Conservation (phyloP, 2,797 vertebrate genomes). For the Malacoctenus gilli region DNA sequence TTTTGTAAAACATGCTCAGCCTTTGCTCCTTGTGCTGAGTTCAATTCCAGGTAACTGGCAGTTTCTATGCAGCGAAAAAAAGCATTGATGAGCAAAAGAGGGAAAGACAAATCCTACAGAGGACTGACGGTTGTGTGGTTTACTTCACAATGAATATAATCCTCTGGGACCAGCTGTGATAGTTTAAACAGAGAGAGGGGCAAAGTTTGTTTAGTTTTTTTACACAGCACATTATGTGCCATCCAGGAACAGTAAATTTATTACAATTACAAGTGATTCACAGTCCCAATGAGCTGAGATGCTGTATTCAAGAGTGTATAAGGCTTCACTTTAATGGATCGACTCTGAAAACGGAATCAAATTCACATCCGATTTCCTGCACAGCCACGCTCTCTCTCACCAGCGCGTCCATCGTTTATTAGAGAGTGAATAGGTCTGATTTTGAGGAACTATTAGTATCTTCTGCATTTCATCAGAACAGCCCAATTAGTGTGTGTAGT, state of each 20-base stretch:
- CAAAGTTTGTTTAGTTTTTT: no score
- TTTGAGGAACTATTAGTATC: slow-evolving; percentile 46
- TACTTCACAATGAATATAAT: no score
- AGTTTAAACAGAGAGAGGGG: no score
- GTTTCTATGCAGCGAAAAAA: neutral
- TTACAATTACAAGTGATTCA: neutral
- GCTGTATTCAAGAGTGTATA: neutral
- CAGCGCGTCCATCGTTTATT: slow-evolving; percentile 33
- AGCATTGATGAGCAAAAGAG: no score
- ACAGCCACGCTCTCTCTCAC: neutral
- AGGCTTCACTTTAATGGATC: no score
- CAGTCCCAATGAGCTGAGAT: neutral
- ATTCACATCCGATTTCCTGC: slow-evolving; percentile 16
- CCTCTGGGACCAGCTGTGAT: no score
- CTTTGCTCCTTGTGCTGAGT: no score
- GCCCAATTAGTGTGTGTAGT: slow-evolving; percentile 67
- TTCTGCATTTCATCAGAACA: slow-evolving; percentile 51
- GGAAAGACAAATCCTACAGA: no score
- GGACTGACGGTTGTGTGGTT: no score
- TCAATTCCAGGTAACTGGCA: neutral
- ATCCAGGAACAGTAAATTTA: no score
- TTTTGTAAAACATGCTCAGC: no score
- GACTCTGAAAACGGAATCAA: slow-evolving; percentile 7
- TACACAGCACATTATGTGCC: no score
- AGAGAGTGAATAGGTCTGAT: slow-evolving; percentile 45